These are phyloP conservation scores for Pristionchus fissidentatus DNA, from an alignment of 2,888 invertebrate species.

Conservation along the genomic window DNA sequence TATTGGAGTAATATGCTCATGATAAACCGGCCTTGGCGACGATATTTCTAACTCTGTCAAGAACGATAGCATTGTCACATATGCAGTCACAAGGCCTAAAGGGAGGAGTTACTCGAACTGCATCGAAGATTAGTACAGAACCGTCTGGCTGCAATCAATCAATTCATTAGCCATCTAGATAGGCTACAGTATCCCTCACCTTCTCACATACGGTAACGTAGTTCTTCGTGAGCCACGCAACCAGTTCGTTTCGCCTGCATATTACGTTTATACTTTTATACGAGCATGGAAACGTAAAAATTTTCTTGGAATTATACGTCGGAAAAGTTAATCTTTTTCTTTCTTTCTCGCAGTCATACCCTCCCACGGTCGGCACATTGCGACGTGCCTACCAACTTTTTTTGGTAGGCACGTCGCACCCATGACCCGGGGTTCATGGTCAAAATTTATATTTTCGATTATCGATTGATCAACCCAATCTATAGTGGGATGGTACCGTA, in stretches of 20 bases:
- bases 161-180: background rate
- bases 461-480: no score
- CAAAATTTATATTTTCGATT: no score
- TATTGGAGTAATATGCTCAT: background rate
- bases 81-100: constrained; percentile 54
- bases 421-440: no score
- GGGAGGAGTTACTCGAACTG: constrained; percentile 47
- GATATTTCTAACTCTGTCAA: constrained; percentile 55
- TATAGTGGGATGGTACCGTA: no score
- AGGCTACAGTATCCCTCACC: background rate
- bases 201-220: constrained; percentile 14
- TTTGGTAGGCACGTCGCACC: no score
- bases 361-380: no score
- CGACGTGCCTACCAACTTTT: no score
- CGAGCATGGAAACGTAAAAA: background rate
- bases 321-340: no score
- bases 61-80: constrained; percentile 60
- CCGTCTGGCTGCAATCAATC: constrained; percentile 27
- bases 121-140: constrained; percentile 21
- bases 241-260: background rate
- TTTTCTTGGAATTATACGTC: no score
- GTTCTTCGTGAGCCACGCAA: background rate
- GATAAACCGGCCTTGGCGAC: constrained; percentile 27
- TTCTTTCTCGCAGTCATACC: no score
- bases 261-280: no score